phyloP scores from a whole-genome alignment of 2,113 vertebrate species.

The Oreotrochilus melanogaster region DNA sequence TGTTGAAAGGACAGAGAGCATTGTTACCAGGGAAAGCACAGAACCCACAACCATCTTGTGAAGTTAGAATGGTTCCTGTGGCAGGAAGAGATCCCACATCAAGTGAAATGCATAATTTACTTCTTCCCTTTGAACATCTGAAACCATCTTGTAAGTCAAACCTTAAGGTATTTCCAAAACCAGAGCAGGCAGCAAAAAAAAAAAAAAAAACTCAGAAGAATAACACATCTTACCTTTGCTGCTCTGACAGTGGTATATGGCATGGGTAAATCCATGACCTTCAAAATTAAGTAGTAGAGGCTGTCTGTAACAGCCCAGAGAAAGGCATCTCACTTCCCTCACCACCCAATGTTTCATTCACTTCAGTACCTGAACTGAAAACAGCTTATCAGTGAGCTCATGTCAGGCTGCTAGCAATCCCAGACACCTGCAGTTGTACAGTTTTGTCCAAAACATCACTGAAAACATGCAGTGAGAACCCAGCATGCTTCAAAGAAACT shows the following conservation, averaged over 20 bases:
- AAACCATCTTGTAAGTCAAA: not conserved
- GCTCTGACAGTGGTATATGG: not conserved
- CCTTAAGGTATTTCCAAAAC: not conserved
- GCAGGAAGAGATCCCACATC: not conserved
- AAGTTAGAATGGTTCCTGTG: not conserved
- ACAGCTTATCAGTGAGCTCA: not conserved
- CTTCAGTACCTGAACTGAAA: not conserved
- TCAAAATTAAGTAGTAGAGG: not conserved
- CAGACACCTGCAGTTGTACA: not conserved
- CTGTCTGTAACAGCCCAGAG: not conserved
- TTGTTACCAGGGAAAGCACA: not conserved
- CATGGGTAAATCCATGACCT: not conserved
- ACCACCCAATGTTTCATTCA: not conserved
- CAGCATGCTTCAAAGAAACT: not conserved
- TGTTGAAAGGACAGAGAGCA: constrained; percentile 70
- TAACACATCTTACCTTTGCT: not conserved
- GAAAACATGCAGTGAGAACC: not conserved
- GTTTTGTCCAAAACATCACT: not conserved
- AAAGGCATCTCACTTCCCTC: not conserved
- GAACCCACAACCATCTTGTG: not conserved
- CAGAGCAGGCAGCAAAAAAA: not conserved
- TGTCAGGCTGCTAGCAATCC: not conserved
- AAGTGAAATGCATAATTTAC: not conserved
- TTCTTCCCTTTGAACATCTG: not conserved
- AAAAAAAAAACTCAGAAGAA: not conserved